Conservation (phyloP, 2,113 vertebrate genomes). For the Heterotilapia buettikoferi region DNA sequence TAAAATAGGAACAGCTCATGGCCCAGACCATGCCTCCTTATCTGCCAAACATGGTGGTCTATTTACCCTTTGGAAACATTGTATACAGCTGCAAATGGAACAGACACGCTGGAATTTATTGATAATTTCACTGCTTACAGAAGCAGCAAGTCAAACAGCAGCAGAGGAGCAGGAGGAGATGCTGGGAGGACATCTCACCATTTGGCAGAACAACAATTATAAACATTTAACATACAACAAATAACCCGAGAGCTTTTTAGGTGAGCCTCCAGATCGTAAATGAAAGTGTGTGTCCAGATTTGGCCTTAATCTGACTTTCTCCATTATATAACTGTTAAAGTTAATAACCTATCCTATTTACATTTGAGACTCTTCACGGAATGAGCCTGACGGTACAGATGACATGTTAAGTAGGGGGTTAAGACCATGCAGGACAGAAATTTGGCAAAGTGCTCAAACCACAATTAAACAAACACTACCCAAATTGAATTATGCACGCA, state of each 20-base stretch:
- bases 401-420: constrained; percentile 32
- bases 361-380: not conserved
- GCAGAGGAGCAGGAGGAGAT: not conserved
- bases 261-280: not conserved
- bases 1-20: not conserved
- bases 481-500: constrained; percentile 8
- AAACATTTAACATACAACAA: not conserved
- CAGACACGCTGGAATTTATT: not conserved
- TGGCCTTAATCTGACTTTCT: not conserved
- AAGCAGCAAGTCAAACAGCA: not conserved
- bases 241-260: not conserved
- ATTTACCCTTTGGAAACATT: not conserved
- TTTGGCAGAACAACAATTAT: not conserved
- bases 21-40: not conserved
- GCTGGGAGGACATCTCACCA: not conserved
- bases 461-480: constrained; percentile 35
- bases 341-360: not conserved
- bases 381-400: not conserved
- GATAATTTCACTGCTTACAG: not conserved
- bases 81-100: not conserved
- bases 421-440: constrained; percentile 26
- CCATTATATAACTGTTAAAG: not conserved
- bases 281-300: not conserved
- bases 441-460: not conserved
- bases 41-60: not conserved